Evolutionary conservation across 2,797 vertebrate genomes (phyloP).

Genomic region (Cossypha polioptera): DNA sequence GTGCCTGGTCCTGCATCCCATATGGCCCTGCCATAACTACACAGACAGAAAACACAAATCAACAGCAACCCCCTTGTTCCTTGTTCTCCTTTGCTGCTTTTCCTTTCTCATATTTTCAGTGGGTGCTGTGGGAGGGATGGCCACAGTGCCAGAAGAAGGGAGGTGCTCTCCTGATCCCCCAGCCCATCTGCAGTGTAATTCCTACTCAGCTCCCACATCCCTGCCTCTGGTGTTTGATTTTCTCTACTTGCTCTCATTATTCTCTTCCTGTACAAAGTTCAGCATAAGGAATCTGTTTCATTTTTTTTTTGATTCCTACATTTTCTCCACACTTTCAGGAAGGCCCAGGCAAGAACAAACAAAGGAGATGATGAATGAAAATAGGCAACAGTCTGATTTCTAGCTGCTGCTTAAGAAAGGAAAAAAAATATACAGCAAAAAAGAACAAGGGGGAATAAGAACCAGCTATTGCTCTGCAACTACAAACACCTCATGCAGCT

Average conservation of each 20-base stretch:
- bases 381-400: neutral
- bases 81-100: neutral
- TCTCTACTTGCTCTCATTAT: neutral
- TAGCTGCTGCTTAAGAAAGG: neutral
- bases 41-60: neutral
- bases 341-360: neutral
- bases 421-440: neutral
- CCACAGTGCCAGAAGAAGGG: neutral
- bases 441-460: neutral
- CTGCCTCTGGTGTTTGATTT: neutral
- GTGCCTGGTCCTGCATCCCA: neutral
- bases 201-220: neutral
- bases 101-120: fast-evolving
- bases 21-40: neutral
- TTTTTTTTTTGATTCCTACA: neutral
- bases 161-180: neutral
- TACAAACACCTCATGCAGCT: neutral
- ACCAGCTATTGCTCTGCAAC: neutral
- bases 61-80: fast-evolving
- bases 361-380: neutral
- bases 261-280: neutral
- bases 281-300: neutral
- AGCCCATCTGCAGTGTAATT: neutral
- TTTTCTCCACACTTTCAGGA: neutral
- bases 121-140: neutral